phyloP scores from a whole-genome alignment of 2,888 invertebrate genomes.

The Parnassius glacialis region DNA sequence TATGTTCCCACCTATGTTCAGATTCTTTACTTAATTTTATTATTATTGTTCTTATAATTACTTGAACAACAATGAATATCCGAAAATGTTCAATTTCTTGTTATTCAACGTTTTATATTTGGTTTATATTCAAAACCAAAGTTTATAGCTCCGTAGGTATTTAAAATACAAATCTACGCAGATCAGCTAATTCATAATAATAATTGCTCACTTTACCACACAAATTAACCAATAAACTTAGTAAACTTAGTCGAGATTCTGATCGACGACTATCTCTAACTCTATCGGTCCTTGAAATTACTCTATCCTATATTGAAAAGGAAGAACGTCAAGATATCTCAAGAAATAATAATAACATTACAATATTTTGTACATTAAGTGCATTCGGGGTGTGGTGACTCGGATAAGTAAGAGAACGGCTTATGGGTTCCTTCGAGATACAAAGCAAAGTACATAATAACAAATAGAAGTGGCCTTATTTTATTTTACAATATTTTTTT shows the following conservation, averaged over 20 bases:
- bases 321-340: slow-evolving; percentile 61
- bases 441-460: slow-evolving; percentile 37
- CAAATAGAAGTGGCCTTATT: slow-evolving; percentile 34
- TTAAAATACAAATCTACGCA: too few relatives aligned
- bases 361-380: slow-evolving; percentile 77
- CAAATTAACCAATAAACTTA: slow-evolving; percentile 27
- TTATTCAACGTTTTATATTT: neutral
- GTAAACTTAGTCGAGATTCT: too few relatives aligned
- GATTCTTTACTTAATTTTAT: too few relatives aligned
- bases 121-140: too few relatives aligned
- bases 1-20: too few relatives aligned
- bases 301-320: slow-evolving; percentile 60
- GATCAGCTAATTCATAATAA: too few relatives aligned
- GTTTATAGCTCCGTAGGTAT: too few relatives aligned
- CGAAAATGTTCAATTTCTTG: neutral
- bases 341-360: slow-evolving; percentile 75
- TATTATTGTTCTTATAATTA: neutral
- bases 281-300: slow-evolving; percentile 61
- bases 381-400: slow-evolving; percentile 64
- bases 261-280: slow-evolving; percentile 40
- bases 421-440: slow-evolving; percentile 56
- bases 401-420: slow-evolving; percentile 60
- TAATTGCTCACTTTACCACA: neutral
- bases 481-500: neutral
- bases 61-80: neutral